Base-by-base conservation (phyloP, 2,888 invertebrate species). In the Hydriomena furcata region DNA sequence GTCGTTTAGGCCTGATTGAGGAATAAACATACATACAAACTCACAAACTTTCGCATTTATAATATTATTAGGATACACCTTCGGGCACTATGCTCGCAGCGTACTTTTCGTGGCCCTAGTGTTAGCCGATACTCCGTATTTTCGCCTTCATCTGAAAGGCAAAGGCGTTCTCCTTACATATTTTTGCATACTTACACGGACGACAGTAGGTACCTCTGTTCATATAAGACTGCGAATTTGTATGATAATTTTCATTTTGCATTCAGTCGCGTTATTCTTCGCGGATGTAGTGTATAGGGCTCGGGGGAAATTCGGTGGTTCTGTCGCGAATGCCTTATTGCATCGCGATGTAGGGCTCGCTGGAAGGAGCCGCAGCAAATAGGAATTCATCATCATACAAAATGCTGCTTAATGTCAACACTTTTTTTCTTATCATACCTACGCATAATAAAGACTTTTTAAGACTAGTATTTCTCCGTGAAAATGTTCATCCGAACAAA, bases 231-330 rank as follows among this genome's bases (percentile, higher is more conserved):
- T 79, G 78, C 66, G 76, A 84, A 87, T 89, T 89, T 86, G 86
- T 89, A 88, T 88, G 88, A 87, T 88, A 89, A 89, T 88, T 87
- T 88, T 87, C 87, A 88, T 88, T 88, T 88, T 87, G 87, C 87
- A 87, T 89, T 86, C 84, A 76, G 80, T 79, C 72, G 72, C 72
- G 84, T 83, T 83, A 82, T 86, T 84, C 83, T 82, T 71, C 70
- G 76, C 69, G 76, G 76, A 77, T 80, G 84, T 83, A 79, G 84
- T 84, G 81, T 79, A 89, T 85, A 68, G 85, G 76, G 84, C 88
- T 88, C 86, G 60, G 63, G 88, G 88, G 88, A 89, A 89, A 89
- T 89, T 84, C 80, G 71, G 72, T 63, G 79, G 74, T 71, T 75
- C 68, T 83, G 84, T 83, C 82, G 74, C 75, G 65, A 56, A 63